Evolutionary conservation across 2,113 vertebrate species (phyloP), one percentile per base, ranked within the genome.

Genomic region (Tretioscincus oriximinensis): DNA sequence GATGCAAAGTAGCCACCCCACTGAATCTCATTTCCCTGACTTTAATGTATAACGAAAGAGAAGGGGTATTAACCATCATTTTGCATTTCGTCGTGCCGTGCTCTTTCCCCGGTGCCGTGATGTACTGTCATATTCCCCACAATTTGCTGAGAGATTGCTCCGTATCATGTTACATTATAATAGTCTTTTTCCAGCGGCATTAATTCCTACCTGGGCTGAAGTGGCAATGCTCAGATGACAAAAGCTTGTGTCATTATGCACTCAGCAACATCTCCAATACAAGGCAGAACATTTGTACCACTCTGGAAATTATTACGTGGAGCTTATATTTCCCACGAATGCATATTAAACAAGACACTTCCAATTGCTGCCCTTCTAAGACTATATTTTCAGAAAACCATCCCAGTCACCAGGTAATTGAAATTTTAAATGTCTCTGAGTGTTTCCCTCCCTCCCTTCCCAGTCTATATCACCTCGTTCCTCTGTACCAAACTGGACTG

Each of bases 181-280:
- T 41, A 81, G 1, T 45, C 41, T 84, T 88, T 63, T 88, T 92
- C 66, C 51, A 83, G 47, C 29, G 31, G 0, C 63, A 78, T 76
- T 78, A 68, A 86, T 89, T 88, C 22, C n/a, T 85, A 47, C 29
- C 68, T 86, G 66, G 68, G 63, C 67, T 47, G 2, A 90, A 85
- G 35, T 61, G 31, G 28, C 26, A 85, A 87, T 64, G 2, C 18
- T 65, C 35, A 83, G 73, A 66, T 76, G 29, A 86, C 65, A 89
- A 86, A 81, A 80, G 26, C 41, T 87, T 85, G 76, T 81, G 21
- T 74, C 81, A 22, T 82, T 86, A 60, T 31, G 76, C n/a, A 74
- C 31, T 85, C 41, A 80, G 66, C 65, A 86, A 60, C 22, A 54
- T 81, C 72, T 88, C 9, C 70, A 76, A 1, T 75, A 84, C 8